phyloP scores from a whole-genome alignment of 2,113 vertebrate species.

The Lanius ludovicianus region DNA sequence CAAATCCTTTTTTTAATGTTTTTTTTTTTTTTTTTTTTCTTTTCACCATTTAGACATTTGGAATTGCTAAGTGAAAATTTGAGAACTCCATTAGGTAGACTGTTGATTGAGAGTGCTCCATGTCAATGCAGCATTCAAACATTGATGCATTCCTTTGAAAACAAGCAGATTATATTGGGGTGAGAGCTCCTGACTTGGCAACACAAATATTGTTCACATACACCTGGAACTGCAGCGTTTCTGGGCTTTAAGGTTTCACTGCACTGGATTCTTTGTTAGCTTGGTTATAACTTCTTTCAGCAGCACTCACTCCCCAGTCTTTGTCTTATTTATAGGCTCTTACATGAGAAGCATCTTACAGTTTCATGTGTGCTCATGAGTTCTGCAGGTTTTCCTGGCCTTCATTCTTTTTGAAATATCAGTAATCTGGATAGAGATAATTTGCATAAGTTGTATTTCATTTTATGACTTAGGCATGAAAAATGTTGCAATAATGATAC shows the following conservation, averaged over 20 bases:
- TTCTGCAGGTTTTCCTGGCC: neutral
- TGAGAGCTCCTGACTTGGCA: neutral
- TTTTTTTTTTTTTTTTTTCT: neutral
- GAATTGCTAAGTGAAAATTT: neutral
- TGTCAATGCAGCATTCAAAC: neutral
- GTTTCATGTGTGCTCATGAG: neutral
- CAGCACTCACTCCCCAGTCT: neutral
- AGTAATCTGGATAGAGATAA: neutral
- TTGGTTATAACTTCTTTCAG: neutral
- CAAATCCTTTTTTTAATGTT: neutral
- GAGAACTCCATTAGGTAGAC: neutral
- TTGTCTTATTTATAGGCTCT: neutral
- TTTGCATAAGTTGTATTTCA: slow-evolving; percentile 29
- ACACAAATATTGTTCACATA: neutral
- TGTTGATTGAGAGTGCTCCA: neutral
- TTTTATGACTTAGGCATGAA: slow-evolving; percentile 19
- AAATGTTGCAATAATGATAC: slow-evolving; percentile 36
- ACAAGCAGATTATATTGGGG: neutral
- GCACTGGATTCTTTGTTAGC: neutral
- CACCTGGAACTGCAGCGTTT: neutral
- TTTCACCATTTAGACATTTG: neutral
- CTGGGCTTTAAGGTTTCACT: neutral
- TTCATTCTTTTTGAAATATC: neutral
- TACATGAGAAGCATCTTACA: neutral
- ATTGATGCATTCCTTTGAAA: neutral